Evolutionary conservation across 1,140 invertebrate genomes (phyloP), one percentile per base, ranked within the genome.

Genomic region (Gyrodactylus bullatarudis): DNA sequence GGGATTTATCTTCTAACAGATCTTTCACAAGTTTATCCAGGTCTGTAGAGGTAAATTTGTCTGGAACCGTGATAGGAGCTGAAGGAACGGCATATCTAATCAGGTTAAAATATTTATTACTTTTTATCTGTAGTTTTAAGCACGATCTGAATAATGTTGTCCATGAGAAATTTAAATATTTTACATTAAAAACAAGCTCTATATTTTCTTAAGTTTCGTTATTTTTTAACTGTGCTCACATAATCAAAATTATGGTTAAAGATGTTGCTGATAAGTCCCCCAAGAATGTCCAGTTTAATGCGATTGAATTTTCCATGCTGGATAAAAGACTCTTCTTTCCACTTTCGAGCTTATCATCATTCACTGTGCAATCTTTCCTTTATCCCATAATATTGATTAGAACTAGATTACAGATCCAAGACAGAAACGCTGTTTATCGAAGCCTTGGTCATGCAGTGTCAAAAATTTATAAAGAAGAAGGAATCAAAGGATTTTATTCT

Each of bases 231-330:
- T n/a, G n/a, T n/a, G n/a, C n/a, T n/a, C n/a, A n/a, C n/a, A n/a
- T n/a, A n/a, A n/a, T n/a, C n/a, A n/a, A n/a, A n/a, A n/a, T n/a
- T n/a, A n/a, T n/a, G n/a, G n/a, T n/a, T n/a, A n/a, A n/a, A n/a
- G n/a, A n/a, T n/a, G n/a, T n/a, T n/a, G n/a, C n/a, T n/a, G n/a
- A n/a, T n/a, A n/a, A n/a, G n/a, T n/a, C n/a, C n/a, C n/a, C 8
- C 8, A n/a, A 54, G 8, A 54, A 54, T 8, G n/a, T 54, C n/a
- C 34, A 54, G n/a, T 54, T 54, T n/a, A 54, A 54, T n/a, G 34
- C 34, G n/a, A 94, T 98, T 76, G 91, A 97, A 82, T 94, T 91
- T 89, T 85, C 93, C 75, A 96, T 97, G 91, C 89, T 98, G 89
- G 88, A 98, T 80, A 93, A 94, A 77, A 85, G 84, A 23, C 79